Evolutionary conservation across 2,797 vertebrate genomes (phyloP).

Genomic region (Melanotaenia trifasciata): DNA sequence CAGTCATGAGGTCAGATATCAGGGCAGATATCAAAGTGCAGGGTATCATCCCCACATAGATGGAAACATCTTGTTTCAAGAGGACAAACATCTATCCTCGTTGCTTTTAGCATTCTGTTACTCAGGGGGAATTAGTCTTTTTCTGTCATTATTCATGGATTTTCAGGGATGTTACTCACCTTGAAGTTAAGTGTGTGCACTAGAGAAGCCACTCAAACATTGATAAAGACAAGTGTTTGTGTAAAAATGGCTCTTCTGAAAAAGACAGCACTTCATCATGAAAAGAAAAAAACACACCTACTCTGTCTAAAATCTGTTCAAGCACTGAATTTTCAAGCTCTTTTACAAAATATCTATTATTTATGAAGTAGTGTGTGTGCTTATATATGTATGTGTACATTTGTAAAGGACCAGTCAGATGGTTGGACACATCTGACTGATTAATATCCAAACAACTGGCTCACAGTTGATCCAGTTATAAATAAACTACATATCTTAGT

Average conservation of each 20-base stretch:
- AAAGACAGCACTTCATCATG: neutral
- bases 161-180: slow-evolving; percentile 31
- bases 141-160: slow-evolving; percentile 29
- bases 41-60: slow-evolving; percentile 28
- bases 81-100: slow-evolving; percentile 38
- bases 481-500: neutral
- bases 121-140: slow-evolving; percentile 24
- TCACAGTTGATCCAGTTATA: too few species aligned
- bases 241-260: neutral
- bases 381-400: neutral
- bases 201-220: slow-evolving; percentile 5
- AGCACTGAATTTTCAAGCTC: neutral
- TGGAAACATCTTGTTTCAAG: slow-evolving; percentile 37
- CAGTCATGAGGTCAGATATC: slow-evolving; percentile 6
- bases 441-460: neutral
- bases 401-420: neutral
- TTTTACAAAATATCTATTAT: neutral
- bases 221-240: slow-evolving; percentile 5
- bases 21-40: slow-evolving; percentile 52
- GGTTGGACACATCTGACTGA: neutral
- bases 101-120: slow-evolving; percentile 33
- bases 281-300: neutral
- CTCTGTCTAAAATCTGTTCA: neutral
- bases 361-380: neutral
- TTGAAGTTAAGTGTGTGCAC: slow-evolving; percentile 23